phyloP scores from a whole-genome alignment of 2,113 vertebrate genomes.

The Orientallactaga bullata region DNA sequence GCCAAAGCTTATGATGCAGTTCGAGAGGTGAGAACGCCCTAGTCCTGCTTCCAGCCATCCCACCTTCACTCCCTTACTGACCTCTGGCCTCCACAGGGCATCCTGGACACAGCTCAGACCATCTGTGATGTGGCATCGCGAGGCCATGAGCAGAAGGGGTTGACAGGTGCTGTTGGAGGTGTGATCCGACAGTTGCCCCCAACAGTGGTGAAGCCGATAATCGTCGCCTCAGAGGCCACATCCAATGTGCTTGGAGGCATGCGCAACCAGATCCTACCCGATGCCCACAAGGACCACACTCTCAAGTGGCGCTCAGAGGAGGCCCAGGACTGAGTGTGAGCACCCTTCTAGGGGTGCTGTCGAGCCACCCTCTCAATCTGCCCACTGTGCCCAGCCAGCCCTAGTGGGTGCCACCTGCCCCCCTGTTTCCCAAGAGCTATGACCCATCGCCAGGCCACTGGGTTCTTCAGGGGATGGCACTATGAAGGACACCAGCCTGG shows the following conservation, averaged over 20 bases:
- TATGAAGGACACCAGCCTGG: background rate
- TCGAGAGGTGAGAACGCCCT: conserved; percentile 89
- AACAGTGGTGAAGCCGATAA: conserved; percentile 94
- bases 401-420: conserved; percentile 81
- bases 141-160: conserved; percentile 95
- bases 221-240: conserved; percentile 94
- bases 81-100: conserved; percentile 86
- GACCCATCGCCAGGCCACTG: conserved; percentile 87
- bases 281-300: conserved; percentile 78
- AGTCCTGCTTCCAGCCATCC: background rate
- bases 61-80: background rate
- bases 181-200: conserved; percentile 96
- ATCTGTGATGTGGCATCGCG: conserved; percentile 94
- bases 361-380: conserved; percentile 44
- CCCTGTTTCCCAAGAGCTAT: conserved; percentile 60
- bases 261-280: conserved; percentile 84
- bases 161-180: conserved; percentile 94
- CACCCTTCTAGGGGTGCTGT: background rate
- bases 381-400: conserved; percentile 87
- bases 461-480: conserved; percentile 4
- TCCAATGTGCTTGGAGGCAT: conserved; percentile 95
- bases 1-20: conserved; percentile 95
- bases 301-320: conserved; percentile 74
- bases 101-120: conserved; percentile 95
- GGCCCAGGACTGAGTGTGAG: conserved; percentile 56